These are phyloP conservation scores for Dynastes hyllus DNA, from an alignment of 2,888 invertebrate genomes.

Conservation along the genomic window DNA sequence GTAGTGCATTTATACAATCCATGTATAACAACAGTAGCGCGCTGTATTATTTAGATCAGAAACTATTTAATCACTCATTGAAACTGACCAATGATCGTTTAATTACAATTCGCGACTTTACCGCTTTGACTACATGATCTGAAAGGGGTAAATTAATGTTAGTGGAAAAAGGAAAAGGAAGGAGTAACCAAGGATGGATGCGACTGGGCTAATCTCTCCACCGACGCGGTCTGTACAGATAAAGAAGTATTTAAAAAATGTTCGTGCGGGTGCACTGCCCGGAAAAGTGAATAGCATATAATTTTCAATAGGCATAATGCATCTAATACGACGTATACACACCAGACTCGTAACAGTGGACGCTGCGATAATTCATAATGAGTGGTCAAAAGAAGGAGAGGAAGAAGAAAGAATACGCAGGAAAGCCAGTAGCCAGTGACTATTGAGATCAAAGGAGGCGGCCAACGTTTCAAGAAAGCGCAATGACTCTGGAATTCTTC, in stretches of 20 bases:
- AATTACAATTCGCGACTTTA: neutral
- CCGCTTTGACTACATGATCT: slow-evolving; percentile 1
- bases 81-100: neutral
- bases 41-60: too few species aligned
- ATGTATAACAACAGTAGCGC: too few species aligned
- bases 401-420: slow-evolving; percentile 55
- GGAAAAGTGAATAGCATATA: slow-evolving; percentile 61
- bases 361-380: slow-evolving; percentile 56
- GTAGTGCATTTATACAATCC: too few species aligned
- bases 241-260: slow-evolving; percentile 34
- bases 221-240: slow-evolving; percentile 36
- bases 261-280: slow-evolving; percentile 60
- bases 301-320: slow-evolving; percentile 59
- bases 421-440: slow-evolving; percentile 56
- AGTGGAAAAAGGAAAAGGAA: slow-evolving; percentile 7
- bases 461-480: slow-evolving; percentile 56
- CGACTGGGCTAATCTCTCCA: slow-evolving; percentile 39
- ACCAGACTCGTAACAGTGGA: slow-evolving; percentile 40
- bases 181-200: slow-evolving; percentile 23
- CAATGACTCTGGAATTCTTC: slow-evolving; percentile 56
- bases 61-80: neutral
- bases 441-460: slow-evolving; percentile 58
- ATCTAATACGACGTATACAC: slow-evolving; percentile 25
- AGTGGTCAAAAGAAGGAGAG: slow-evolving; percentile 50
- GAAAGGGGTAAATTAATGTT: slow-evolving; percentile 42